phyloP scores from a whole-genome alignment of 2,888 invertebrate species.

The Cheiracanthium punctorium region DNA sequence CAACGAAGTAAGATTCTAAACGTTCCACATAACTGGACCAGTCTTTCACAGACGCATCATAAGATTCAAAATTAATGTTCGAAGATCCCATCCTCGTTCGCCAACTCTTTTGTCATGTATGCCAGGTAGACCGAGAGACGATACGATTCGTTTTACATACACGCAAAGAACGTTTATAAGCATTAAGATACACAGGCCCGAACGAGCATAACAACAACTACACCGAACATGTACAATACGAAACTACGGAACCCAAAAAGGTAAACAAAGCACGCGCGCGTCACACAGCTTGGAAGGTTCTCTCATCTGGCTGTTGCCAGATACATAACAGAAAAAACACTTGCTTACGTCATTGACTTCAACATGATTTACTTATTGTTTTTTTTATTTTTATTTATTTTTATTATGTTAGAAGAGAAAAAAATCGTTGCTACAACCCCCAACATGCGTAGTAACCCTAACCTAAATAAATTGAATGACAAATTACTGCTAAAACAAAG shows the following conservation, averaged over 20 bases:
- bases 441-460: too few species aligned
- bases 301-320: constrained; percentile 45
- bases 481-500: too few species aligned
- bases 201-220: constrained; percentile 40
- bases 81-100: constrained; percentile 40
- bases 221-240: constrained; percentile 37
- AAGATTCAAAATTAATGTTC: constrained; percentile 47
- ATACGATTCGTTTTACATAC: constrained; percentile 47
- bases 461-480: too few species aligned
- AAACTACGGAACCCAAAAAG: constrained; percentile 21
- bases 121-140: constrained; percentile 40
- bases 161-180: constrained; percentile 22
- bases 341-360: too few species aligned
- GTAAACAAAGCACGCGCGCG: constrained; percentile 27
- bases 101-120: constrained; percentile 18
- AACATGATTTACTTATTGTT: too few species aligned
- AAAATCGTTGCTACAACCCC: too few species aligned
- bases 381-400: too few species aligned
- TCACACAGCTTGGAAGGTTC: constrained; percentile 46
- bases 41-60: constrained; percentile 41
- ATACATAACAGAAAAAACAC: constrained; percentile 48
- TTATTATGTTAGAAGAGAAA: too few species aligned
- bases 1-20: constrained; percentile 47
- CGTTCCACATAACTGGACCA: constrained; percentile 47
- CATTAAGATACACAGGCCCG: constrained; percentile 37